Conservation (phyloP, 2,797 vertebrate species). For the Vireo griseus region DNA sequence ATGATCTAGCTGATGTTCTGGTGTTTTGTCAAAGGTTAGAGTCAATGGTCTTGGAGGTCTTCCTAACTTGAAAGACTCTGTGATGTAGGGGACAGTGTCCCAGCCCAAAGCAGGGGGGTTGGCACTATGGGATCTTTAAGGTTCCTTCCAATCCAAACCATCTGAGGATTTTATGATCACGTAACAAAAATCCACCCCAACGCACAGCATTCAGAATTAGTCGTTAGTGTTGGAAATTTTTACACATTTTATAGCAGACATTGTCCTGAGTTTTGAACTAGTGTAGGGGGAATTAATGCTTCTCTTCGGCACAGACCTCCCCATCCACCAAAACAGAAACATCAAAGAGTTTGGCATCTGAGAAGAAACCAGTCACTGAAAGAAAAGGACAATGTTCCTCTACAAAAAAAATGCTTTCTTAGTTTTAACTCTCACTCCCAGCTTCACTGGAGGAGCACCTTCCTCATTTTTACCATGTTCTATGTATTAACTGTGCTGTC, state of each 20-base stretch:
- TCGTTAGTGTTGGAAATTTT: background rate
- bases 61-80: background rate
- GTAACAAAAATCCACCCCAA: background rate
- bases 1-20: accelerated
- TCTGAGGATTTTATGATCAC: background rate
- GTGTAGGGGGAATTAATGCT: background rate
- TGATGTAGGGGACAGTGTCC: background rate
- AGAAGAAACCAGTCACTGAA: background rate
- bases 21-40: background rate
- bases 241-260: background rate
- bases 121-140: background rate
- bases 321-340: background rate
- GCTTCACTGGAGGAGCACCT: background rate
- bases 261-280: background rate
- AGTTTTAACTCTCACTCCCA: background rate
- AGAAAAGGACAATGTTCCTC: background rate
- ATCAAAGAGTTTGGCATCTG: background rate
- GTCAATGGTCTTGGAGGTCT: background rate
- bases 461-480: background rate
- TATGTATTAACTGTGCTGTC: accelerated
- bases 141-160: background rate
- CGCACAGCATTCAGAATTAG: background rate
- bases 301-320: background rate
- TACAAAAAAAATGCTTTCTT: background rate
- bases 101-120: background rate